Percentiles rank a stretch among this genome's conserved stretches.
These are phyloP conservation scores for Prionace glauca DNA, from an alignment of 2,797 vertebrate species.

Conservation along the genomic window DNA sequence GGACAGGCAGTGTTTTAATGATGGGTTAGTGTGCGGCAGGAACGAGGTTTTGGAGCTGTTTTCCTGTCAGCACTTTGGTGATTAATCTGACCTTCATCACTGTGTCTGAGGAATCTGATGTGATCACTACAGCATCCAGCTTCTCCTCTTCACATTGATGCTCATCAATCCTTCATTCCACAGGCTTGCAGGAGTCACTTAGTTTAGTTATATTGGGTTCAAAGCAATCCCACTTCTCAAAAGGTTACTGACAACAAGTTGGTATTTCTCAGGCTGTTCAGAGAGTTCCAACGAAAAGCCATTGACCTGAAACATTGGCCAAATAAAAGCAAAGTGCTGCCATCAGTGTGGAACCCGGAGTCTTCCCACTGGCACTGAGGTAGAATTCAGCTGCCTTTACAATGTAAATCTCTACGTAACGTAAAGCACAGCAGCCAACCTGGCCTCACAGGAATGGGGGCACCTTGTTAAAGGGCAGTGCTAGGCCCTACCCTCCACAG, in stretches of 20 bases:
- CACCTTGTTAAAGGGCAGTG: too few species aligned
- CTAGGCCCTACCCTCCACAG: too few species aligned
- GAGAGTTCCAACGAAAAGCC: background rate
- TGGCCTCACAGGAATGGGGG: too few species aligned
- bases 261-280: conserved; percentile 38
- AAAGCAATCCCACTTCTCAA: background rate
- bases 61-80: background rate
- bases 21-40: too few species aligned
- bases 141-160: background rate
- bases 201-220: background rate
- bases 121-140: background rate
- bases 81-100: background rate
- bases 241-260: background rate
- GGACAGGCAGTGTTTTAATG: background rate
- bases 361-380: too few species aligned
- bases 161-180: background rate
- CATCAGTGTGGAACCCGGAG: too few species aligned
- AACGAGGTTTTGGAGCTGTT: background rate
- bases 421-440: too few species aligned
- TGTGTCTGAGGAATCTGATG: background rate
- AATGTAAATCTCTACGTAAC: too few species aligned
- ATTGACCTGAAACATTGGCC: background rate
- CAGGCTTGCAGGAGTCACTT: background rate
- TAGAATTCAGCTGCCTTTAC: too few species aligned
- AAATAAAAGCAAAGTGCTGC: too few species aligned